Evolutionary conservation across 92 coral and sea anemone species (phyloP), one percentile per base, ranked within the genome.

Genomic region (Pocillopora grandis): DNA sequence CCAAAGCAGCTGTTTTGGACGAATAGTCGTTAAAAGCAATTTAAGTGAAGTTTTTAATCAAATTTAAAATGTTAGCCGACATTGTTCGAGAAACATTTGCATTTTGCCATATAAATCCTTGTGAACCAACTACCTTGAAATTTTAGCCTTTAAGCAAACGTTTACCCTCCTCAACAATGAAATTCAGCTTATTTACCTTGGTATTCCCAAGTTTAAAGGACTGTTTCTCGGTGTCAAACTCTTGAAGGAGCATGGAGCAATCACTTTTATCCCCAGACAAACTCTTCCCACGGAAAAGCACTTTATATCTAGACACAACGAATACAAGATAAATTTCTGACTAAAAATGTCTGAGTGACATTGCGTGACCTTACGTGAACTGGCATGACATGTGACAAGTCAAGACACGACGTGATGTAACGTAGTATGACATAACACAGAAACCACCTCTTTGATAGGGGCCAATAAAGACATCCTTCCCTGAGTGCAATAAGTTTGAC

Each of bases 121-220:
- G 27, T 2, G n/a, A 17, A 21, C 1, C 1, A 68, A 68, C 13
- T 17, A 33, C 35, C 48, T 35, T 68, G 18, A 68, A 68, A 17
- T 12, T 68, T 33, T 42, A 0, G 72, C 52, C 52, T 17, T 33
- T 13, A 66, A 68, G 36, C 72, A 66, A 9, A 1, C 13, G 33
- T 33, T 68, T 27, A 66, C 12, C 70, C 37, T 15, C 9, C 21
- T 15, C 56, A 36, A 12, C 36, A 33, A 3, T 60, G 52, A 60
- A 36, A 23, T 55, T 52, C 13, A 12, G 19, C 11, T 15, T 2
- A 2, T 63, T 9, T 63, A 90, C 98, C 93, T 96, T 96, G 48
- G 98, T 96, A 20, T 92, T 96, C 31, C 98, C 98, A 31, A 91
- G 92, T 90, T 94, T 96, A 93, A 95, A 96, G 65, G 88, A 82